Evolutionary conservation across 1,140 invertebrate species (phyloP), one percentile per base, ranked within the genome.

Genomic region (Pantala flavescens): DNA sequence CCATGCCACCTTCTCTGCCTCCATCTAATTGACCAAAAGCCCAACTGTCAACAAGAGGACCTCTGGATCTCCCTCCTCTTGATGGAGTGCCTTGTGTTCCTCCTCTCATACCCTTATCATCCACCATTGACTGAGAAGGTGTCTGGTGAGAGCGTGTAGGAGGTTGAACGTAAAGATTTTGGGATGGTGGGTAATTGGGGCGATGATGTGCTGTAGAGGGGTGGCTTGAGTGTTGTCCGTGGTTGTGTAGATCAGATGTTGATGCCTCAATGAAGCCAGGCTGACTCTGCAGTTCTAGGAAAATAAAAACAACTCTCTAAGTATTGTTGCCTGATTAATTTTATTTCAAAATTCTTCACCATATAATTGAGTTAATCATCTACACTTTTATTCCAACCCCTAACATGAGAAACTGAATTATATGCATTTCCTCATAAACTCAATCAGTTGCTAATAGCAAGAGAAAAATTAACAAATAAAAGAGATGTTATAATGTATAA

Each of bases 121-220:
- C 88, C 74, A 83, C 81, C 12, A 81, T 76, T 75, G 73, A 24
- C 55, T 75, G 76, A 70, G 74, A 73, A 63, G 49, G 49, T 1
- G 49, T 63, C 12, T 63, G 49, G 12, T 63, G 49, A 76, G 76
- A 24, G 76, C 91, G 85, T 0, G 91, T 93, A 0, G 94, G 94
- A 7, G 93, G 93, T 77, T 95, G 93, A 42, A 96, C 94, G 79
- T 96, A 96, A 16, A 96, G 83, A 83, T 96, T 96, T 82, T 96
- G 94, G 77, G 93, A 93, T 73, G 92, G 92, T 82, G 95, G 94
- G 77, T 87, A 85, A 21, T 83, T 82, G 1, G 82, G 83, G 16
- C 84, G 83, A 9, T 84, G 75, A 43, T 83, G 77, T 0, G 23
- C 77, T 76, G 23, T 81, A 73, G 21, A 71, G 75, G 21, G 78